phyloP scores from a whole-genome alignment of 1,140 invertebrate genomes.

The Oryctes rhinoceros region DNA sequence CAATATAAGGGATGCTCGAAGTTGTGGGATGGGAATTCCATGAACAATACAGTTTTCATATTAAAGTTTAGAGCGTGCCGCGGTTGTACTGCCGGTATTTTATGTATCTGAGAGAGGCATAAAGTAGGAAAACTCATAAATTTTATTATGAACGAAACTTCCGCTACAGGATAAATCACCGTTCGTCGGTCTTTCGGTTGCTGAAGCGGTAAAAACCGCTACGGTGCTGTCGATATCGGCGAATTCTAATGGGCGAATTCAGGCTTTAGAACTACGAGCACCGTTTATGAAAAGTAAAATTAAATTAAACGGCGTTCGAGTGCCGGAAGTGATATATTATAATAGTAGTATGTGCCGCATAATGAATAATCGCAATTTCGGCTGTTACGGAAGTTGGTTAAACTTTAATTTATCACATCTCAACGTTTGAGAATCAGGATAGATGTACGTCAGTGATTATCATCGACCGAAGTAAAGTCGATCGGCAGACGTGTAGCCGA shows the following conservation, averaged over 20 bases:
- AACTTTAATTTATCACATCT: too few relatives aligned
- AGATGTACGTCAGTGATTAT: too few relatives aligned
- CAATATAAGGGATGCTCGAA: background rate
- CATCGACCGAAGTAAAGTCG: too few relatives aligned
- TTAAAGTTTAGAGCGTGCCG: slow-evolving; percentile 21
- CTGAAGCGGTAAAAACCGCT: background rate
- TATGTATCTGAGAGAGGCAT: slow-evolving; percentile 17
- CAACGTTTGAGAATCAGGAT: too few relatives aligned
- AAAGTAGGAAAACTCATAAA: slow-evolving; percentile 19
- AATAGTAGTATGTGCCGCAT: background rate
- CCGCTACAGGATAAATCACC: slow-evolving; percentile 1
- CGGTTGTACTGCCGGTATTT: slow-evolving; percentile 13
- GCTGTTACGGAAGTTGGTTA: background rate
- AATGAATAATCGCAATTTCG: background rate
- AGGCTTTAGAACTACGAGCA: background rate
- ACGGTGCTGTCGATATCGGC: background rate
- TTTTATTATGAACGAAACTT: slow-evolving; percentile 19
- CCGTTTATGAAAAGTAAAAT: background rate
- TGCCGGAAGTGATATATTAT: background rate
- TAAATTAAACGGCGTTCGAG: background rate
- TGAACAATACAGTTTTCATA: slow-evolving; percentile 22
- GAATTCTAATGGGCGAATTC: slow-evolving; percentile 1
- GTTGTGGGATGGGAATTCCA: slow-evolving; percentile 7
- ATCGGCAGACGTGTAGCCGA: too few relatives aligned
- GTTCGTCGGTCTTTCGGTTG: slow-evolving; percentile 13